These are phyloP conservation scores for Cremastinae sp. DNA, from an alignment of 2,888 invertebrate species.

Conservation along the genomic window DNA sequence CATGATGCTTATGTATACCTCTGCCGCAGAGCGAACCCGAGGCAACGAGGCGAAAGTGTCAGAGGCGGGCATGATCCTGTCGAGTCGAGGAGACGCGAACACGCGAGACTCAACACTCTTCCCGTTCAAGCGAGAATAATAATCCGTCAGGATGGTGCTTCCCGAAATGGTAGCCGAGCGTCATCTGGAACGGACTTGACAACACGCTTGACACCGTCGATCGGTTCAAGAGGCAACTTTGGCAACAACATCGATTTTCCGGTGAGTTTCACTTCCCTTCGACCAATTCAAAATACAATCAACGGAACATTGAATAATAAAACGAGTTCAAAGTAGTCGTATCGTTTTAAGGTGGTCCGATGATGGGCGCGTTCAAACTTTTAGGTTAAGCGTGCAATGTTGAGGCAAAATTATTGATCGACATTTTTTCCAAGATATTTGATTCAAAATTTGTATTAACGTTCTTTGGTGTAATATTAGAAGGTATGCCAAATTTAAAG, in stretches of 20 bases:
- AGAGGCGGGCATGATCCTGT: conserved; percentile 42
- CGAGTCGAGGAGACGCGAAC: conserved; percentile 63
- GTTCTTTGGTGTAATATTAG: too few species aligned
- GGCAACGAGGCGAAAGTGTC: conserved; percentile 40
- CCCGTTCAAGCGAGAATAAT: conserved; percentile 74
- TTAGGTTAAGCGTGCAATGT: too few species aligned
- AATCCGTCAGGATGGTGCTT: conserved; percentile 57
- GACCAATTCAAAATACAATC: conserved; percentile 30
- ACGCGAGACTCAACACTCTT: conserved; percentile 68
- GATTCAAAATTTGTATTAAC: too few species aligned
- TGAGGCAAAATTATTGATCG: too few species aligned
- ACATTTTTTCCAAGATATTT: too few species aligned
- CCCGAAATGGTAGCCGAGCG: conserved; percentile 24
- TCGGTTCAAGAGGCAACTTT: conserved; percentile 60
- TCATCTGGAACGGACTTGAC: conserved; percentile 24
- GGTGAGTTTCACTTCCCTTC: conserved; percentile 67
- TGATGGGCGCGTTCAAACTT: too few species aligned
- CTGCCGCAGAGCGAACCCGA: conserved; percentile 32
- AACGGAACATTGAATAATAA: not conserved
- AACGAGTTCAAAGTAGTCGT: conserved; percentile 2
- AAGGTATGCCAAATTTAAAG: too few species aligned
- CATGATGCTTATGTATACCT: conserved; percentile 3
- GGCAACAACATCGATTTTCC: conserved; percentile 67
- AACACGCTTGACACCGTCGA: conserved; percentile 23
- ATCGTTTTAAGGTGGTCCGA: too few species aligned